Evolutionary conservation across 1,140 invertebrate species (phyloP).

Genomic region (Pentalonia nigronervosa): DNA sequence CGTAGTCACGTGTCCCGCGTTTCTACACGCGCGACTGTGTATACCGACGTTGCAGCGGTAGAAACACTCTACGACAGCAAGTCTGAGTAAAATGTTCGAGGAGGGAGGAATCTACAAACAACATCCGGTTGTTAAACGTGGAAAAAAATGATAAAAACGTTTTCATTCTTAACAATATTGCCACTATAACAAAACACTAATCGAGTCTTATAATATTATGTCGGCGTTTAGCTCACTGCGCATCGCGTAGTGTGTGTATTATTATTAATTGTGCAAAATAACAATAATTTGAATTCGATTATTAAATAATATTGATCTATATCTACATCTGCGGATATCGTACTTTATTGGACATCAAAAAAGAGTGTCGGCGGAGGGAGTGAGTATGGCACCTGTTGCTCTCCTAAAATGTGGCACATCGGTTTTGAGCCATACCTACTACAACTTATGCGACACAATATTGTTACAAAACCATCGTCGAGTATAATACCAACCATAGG

Average conservation of each 20-base stretch:
- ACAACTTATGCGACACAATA: too few species aligned
- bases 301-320: too few species aligned
- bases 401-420: neutral
- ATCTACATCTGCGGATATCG: neutral
- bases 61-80: neutral
- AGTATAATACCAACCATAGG: too few species aligned
- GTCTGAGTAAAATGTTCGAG: neutral
- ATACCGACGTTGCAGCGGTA: neutral
- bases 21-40: neutral
- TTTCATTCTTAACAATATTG: neutral
- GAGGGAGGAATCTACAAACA: neutral
- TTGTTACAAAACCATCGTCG: too few species aligned
- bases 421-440: too few species aligned
- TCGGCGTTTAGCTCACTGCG: neutral
- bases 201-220: neutral
- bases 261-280: neutral
- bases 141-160: neutral
- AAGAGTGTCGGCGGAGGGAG: neutral
- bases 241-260: neutral
- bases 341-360: neutral
- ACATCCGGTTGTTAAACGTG: conserved; percentile 3
- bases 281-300: neutral
- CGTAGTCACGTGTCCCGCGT: neutral
- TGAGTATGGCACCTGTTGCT: neutral
- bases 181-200: neutral